These are phyloP conservation scores for Meles meles DNA, from an alignment of 2,113 vertebrate genomes.

Conservation along the genomic window DNA sequence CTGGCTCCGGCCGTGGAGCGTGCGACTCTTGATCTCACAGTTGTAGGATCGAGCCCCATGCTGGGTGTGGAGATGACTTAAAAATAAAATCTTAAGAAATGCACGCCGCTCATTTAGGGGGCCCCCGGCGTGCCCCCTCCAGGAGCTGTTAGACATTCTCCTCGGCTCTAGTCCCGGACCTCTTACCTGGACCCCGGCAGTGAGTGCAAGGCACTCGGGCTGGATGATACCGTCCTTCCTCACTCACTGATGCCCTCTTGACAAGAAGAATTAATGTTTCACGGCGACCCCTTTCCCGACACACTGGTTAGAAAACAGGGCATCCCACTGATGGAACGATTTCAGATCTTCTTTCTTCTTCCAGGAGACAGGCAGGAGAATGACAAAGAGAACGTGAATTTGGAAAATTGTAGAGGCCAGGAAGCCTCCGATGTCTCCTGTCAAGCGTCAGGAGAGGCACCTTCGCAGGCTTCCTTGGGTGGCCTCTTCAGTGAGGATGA, in stretches of 20 bases:
- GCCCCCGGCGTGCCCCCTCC: background rate
- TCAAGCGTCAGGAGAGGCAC: background rate
- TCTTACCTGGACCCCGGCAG: background rate
- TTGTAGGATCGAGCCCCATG: background rate
- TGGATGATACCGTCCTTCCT: background rate
- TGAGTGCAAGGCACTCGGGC: accelerated
- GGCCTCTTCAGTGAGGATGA: constrained; percentile 22
- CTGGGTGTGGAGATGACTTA: too few relatives aligned
- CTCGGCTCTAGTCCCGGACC: background rate
- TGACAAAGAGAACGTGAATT: constrained; percentile 72
- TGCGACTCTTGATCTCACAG: background rate
- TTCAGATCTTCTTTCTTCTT: constrained; percentile 28
- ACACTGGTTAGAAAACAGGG: background rate
- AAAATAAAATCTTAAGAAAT: too few relatives aligned
- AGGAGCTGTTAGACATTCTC: accelerated
- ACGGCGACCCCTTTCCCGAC: background rate
- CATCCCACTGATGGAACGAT: background rate
- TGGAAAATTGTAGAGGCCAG: constrained; percentile 62
- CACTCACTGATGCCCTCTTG: background rate
- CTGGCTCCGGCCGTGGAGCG: background rate
- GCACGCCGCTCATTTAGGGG: background rate
- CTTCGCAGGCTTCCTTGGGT: background rate
- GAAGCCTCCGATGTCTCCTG: background rate
- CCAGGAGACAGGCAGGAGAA: constrained; percentile 61
- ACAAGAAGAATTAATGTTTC: background rate